A percentile compares a stretch with the other conserved stretches of the same genome.
Conservation (phyloP, 2,113 vertebrate genomes). For the Athene noctua region DNA sequence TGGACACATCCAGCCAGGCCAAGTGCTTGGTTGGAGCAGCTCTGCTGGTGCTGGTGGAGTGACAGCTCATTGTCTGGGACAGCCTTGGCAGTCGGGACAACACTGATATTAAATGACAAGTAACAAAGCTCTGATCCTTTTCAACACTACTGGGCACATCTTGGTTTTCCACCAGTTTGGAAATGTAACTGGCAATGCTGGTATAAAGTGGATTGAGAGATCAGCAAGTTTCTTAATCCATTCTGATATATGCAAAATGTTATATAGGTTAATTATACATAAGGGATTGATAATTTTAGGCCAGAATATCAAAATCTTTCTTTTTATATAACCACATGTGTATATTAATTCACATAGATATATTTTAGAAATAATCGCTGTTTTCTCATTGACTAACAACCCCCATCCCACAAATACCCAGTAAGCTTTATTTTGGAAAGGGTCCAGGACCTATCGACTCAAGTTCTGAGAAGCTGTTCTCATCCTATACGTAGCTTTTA, state of each 20-base stretch:
- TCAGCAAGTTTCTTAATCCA: not conserved
- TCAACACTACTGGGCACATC: not conserved
- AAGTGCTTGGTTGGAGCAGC: not conserved
- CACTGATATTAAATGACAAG: not conserved
- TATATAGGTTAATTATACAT: not conserved
- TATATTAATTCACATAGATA: not conserved
- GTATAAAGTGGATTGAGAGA: not conserved
- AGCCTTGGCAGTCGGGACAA: accelerated
- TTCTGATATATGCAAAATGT: not conserved
- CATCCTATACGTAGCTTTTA: not conserved
- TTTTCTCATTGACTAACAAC: not conserved
- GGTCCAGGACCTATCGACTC: not conserved
- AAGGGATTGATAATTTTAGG: not conserved
- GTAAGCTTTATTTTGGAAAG: not conserved
- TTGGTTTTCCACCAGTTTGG: not conserved
- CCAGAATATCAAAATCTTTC: not conserved
- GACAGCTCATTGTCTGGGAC: not conserved
- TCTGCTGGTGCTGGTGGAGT: not conserved
- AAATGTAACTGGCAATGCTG: accelerated
- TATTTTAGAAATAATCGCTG: not conserved
- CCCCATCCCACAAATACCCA: not conserved
- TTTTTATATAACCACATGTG: not conserved
- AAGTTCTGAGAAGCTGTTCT: not conserved
- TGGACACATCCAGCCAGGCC: not conserved
- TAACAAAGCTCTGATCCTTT: not conserved